Base-by-base conservation (phyloP, 64 coral and sea anemone genomes). In the Cladopsammia gracilis region DNA sequence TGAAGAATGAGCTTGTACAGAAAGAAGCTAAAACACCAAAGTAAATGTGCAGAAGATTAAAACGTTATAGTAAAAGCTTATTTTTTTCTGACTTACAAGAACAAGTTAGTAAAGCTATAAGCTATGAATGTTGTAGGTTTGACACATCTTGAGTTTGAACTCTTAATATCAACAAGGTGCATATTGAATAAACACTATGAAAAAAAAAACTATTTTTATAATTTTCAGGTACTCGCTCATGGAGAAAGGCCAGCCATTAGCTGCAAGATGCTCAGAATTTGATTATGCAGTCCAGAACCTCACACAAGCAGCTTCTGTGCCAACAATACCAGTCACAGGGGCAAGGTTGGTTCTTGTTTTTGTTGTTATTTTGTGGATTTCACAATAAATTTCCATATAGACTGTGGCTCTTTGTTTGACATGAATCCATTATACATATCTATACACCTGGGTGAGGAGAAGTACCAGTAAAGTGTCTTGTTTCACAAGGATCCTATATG, bases 11-110 rank as follows among this genome's bases (percentile, higher is more conserved):
- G 15, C 77, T 91, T 72, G 89, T 91, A 45, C 65, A 56, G 14
- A 91, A 91, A 52, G 89, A 91, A 60, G 89, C 77, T 7, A 59
- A 6, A 82, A 91, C 25, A 43, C 89, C 89, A 53, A 91, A 91
- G 89, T 91, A 82, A 82, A 74, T 51, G 1, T 3, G n/a, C 56
- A 11, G 3, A 86, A 19, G 0, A 51, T 13, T 53, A 10, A 54
- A 20, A 5, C 7, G 14, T 71, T 64, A 48, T 83, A 5, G 10
- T 56, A 56, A 2, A 34, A 34, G 34, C 34, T 34, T 0, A 34
- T 34, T 34, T 34, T 34, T 34, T 34, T 34, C 34, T 34, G 34
- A 34, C 34, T 34, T 1, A 34, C 34, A 34, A 34, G 34, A 1
- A 34, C 34, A 34, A 34, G 34, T 34, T 34, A 34, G 34, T 34